Evolutionary conservation across 2,113 vertebrate genomes (phyloP), one percentile per base, ranked within the genome.

Genomic region (Ranitomeya variabilis): DNA sequence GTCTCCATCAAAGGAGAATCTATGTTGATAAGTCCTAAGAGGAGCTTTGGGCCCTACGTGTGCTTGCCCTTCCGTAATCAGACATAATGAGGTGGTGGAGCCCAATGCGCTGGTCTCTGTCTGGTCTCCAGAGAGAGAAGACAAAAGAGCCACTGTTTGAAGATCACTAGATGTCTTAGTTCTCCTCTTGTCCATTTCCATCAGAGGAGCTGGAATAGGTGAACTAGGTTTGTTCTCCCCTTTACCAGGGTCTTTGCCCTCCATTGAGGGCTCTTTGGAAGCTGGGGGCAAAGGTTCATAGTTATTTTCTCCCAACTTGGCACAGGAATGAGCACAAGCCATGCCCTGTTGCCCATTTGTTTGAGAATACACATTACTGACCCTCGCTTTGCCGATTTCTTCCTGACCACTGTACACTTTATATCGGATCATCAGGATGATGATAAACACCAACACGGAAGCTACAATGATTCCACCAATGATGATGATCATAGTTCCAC

Each of bases 401-500:
- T 96, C 96, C 0, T 94, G 95, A 18, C 94, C 93, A 37, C 95
- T 93, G 45, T 97, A 97, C 85, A 97, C 95, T 91, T 98, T 99
- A 94, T 98, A 99, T 57, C 98, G 96, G 89, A 98, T 98, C 95
- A 98, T 97, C 86, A 99, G 96, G 93, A 99, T 97, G 92, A 99
- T 95, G 91, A 98, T 99, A 94, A 99, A 99, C 89, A 99, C 97
- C 21, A 99, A 94, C 87, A 99, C 97, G 0, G 97, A 99, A 16
- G 97, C 97, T 71, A 98, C 98, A 60, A 99, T 99, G 92, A 98
- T 97, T 14, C 97, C 97, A 7, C 98, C 97, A 76, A 99, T 98
- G 92, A 97, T 97, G 91, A 98, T 97, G 94, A 98, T 98, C 97
- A 98, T 97, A 88, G 97, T 98, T 90, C 97, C 97, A 2, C 97